Base-by-base conservation (phyloP, 2,113 vertebrate species). In the Ophthalmolycus amberensis region DNA sequence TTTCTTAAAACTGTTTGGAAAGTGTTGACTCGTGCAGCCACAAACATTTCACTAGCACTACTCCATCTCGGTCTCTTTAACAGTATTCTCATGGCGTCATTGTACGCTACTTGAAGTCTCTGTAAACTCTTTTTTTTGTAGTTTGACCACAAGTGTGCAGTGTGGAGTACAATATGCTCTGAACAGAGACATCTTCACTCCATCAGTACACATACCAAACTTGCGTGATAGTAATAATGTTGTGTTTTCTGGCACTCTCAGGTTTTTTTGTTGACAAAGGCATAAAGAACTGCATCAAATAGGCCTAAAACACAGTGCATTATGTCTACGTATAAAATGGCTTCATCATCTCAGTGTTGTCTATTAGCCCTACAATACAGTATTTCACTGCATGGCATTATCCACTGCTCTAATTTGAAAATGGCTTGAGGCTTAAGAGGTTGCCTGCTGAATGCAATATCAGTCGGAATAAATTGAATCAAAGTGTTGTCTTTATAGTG, bases 351-450 rank as follows among this genome's bases (percentile, higher is more conserved):
- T 69, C 37, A 56, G 44, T 75, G 37, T 78, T 85, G 50, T 58
- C 83, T 56, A 85, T 83, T 73, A 78, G n/a, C 46, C 7, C 22
- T 22, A 34, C 22, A 76, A 79, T 67, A 58, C 48, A 48, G 27
- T 5, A 29, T 70, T 29, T 50, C 48, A 75, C 50, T 76, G 42
- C 67, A 70, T 88, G 32, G 60, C 54, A 90, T 82, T 79, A 88
- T 69, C 79, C 58, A 71, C 46, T 38, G 62, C 22, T 84, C 69
- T 72, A 81, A 88, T 86, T 84, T 86, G 71, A 77, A 87, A 83
- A 79, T 78, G 54, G 67, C 81, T 84, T 15, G 37, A 64, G 83
- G 77, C 73, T 62, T 62, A 62, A 84, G 20, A 82, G 58, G 76
- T 77, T 80, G 34, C 54, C 59, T 82, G 42, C 71, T 80, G 79